Evolutionary conservation across 2,888 invertebrate species (phyloP).

Genomic region (Thereva nobilitata): DNA sequence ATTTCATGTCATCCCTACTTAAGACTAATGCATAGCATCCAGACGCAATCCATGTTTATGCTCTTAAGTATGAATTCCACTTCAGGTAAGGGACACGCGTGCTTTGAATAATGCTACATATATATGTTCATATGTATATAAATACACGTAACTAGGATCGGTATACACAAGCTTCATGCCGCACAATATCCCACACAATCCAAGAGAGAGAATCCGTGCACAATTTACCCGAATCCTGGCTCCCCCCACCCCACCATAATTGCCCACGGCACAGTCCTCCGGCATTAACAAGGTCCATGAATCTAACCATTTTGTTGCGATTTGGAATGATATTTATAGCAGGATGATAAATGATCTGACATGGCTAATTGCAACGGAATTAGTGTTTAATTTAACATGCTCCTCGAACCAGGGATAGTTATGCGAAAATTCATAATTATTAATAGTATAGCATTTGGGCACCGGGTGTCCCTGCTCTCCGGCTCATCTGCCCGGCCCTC

Average conservation of each 20-base stretch:
- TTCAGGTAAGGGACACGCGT: too few species aligned
- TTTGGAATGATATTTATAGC: constrained; percentile 46
- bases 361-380: constrained; percentile 49
- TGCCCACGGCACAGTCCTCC: constrained; percentile 12
- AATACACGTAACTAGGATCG: too few species aligned
- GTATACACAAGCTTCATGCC: constrained; percentile 14
- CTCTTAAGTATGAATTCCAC: too few species aligned
- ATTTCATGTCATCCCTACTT: too few species aligned
- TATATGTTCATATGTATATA: too few species aligned
- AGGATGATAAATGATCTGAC: constrained; percentile 49
- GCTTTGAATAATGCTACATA: too few species aligned
- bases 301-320: constrained; percentile 43
- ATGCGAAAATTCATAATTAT: constrained; percentile 32
- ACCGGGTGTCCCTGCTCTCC: neutral
- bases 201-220: neutral
- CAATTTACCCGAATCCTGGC: neutral
- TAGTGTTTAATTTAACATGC: constrained; percentile 49
- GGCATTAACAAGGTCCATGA: constrained; percentile 36
- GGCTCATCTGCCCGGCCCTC: constrained; percentile 12
- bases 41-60: too few species aligned
- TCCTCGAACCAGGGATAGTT: constrained; percentile 36
- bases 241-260: constrained; percentile 2
- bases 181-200: constrained; percentile 32
- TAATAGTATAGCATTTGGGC: constrained; percentile 26
- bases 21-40: too few species aligned